phyloP scores from a whole-genome alignment of 2,113 vertebrate species.

The Muntiacus muntjak region DNA sequence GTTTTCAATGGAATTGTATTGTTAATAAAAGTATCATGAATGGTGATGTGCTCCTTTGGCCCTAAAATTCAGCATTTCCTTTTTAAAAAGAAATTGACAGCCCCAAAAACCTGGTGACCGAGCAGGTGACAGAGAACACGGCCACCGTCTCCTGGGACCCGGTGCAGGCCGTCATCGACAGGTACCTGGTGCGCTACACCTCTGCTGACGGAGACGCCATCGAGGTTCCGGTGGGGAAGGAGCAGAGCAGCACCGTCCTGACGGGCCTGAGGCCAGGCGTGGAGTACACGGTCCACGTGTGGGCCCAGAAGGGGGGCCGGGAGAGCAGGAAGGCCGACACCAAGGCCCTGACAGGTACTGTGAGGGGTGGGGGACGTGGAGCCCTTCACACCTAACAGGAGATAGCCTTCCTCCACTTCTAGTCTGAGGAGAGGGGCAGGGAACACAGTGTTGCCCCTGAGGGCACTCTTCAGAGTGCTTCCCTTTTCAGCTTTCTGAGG shows the following conservation, averaged over 20 bases:
- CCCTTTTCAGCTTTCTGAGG: not conserved
- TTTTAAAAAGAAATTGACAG: constrained; percentile 56
- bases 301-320: constrained; percentile 82
- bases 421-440: not conserved
- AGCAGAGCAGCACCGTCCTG: constrained; percentile 76
- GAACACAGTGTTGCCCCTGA: not conserved
- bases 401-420: not conserved
- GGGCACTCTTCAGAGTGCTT: not conserved
- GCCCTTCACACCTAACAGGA: not conserved
- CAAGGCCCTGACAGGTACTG: constrained; percentile 81
- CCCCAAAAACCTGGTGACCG: constrained; percentile 79
- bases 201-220: constrained; percentile 78
- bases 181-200: constrained; percentile 84
- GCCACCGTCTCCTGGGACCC: constrained; percentile 84
- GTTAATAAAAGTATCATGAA: not conserved
- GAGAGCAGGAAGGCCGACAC: constrained; percentile 80
- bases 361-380: not conserved
- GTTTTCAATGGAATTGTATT: not conserved
- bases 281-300: constrained; percentile 80
- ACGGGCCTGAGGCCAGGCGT: constrained; percentile 79
- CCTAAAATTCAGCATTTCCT: not conserved
- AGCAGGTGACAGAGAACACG: constrained; percentile 82
- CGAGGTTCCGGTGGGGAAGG: constrained; percentile 78
- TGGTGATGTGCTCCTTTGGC: not conserved
- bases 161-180: constrained; percentile 81